These are phyloP conservation scores for Agrenia bidenticulata DNA, from an alignment of 2,888 invertebrate species.

Conservation along the genomic window DNA sequence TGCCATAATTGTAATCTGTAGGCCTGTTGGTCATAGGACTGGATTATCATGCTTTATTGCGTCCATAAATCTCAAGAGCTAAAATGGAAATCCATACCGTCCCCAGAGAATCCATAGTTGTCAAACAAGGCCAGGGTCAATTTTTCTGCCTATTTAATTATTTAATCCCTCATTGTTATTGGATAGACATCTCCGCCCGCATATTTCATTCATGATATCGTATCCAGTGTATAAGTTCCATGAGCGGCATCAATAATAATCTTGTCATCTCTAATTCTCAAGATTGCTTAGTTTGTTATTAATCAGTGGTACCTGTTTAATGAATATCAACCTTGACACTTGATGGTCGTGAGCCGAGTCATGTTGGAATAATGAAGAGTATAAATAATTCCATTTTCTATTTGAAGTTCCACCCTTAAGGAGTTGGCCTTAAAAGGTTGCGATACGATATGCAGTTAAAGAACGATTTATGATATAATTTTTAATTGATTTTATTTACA, in stretches of 20 bases:
- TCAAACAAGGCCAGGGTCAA: constrained; percentile 40
- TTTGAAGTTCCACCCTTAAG: no score
- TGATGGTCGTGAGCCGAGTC: background rate
- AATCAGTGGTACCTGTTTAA: background rate
- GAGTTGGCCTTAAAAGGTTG: no score
- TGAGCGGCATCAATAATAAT: background rate
- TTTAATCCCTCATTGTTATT: background rate
- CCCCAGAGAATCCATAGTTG: constrained; percentile 10
- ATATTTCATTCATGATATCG: no score
- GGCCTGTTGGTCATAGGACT: background rate
- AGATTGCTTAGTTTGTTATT: no score
- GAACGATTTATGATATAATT: no score
- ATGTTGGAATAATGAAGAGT: background rate
- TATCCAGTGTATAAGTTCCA: background rate
- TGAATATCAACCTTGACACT: background rate
- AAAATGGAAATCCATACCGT: no score
- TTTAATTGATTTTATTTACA: constrained; percentile 11
- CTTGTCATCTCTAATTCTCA: no score
- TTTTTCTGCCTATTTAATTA: background rate
- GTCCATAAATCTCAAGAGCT: no score
- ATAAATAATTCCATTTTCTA: background rate
- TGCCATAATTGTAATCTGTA: background rate
- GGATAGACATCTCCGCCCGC: no score
- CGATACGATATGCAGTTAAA: background rate
- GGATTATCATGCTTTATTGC: no score